phyloP scores from a whole-genome alignment of 2,888 invertebrate genomes.

The Cryptocephalus moraei region DNA sequence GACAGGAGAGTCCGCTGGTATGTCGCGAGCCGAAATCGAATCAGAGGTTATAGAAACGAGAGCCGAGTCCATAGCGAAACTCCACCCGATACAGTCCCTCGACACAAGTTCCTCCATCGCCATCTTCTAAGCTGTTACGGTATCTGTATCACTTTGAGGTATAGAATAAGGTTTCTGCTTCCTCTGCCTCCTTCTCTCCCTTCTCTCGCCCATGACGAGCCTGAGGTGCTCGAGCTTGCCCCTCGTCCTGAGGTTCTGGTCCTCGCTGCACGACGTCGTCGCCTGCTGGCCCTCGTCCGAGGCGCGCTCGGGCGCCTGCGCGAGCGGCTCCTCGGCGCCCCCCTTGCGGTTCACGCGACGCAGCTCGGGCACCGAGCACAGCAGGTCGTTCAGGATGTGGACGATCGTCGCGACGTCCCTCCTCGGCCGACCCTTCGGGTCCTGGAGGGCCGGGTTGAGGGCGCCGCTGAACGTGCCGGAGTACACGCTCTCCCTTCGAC shows the following conservation, averaged over 20 bases:
- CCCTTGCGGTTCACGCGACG: constrained; percentile 28
- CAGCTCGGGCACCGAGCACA: constrained; percentile 67
- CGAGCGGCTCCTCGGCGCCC: constrained; percentile 21
- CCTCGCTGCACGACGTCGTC: constrained; percentile 25
- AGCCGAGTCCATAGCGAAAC: too few species aligned
- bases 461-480: constrained; percentile 95
- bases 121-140: constrained; percentile 33
- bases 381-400: constrained; percentile 87
- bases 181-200: constrained; percentile 71
- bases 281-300: constrained; percentile 21
- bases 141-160: constrained; percentile 37
- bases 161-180: constrained; percentile 61
- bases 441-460: constrained; percentile 85
- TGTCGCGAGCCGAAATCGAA: too few species aligned
- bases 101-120: too few species aligned
- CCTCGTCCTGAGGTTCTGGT: constrained; percentile 42
- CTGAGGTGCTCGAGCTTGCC: constrained; percentile 79
- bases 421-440: constrained; percentile 82
- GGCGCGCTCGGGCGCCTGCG: constrained; percentile 35
- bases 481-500: constrained; percentile 90
- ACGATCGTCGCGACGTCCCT: constrained; percentile 92
- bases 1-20: too few species aligned
- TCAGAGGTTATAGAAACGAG: too few species aligned
- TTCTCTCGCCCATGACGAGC: constrained; percentile 82
- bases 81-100: too few species aligned